Conservation (phyloP, 2,797 vertebrate genomes). For the Remorina albescens region DNA sequence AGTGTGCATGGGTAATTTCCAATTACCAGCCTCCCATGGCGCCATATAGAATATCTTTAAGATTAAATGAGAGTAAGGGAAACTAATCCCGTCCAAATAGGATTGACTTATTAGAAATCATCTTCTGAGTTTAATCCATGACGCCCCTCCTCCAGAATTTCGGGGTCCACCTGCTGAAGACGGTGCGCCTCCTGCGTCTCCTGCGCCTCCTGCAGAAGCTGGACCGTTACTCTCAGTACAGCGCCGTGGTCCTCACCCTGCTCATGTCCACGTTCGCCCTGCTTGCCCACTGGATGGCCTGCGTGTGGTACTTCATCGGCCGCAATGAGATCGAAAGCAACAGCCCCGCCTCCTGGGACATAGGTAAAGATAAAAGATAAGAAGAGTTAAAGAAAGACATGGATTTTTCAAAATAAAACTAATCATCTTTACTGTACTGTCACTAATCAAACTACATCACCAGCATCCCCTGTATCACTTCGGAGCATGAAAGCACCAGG, state of each 20-base stretch:
- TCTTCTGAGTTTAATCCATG: not conserved
- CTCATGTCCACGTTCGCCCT: constrained; percentile 97
- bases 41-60: not conserved
- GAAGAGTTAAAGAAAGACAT: too few relatives aligned
- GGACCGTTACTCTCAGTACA: constrained; percentile 98
- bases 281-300: constrained; percentile 98
- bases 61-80: not conserved
- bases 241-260: constrained; percentile 94
- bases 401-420: too few relatives aligned
- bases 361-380: too few relatives aligned
- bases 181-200: constrained; percentile 92
- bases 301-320: constrained; percentile 96
- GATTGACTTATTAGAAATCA: not conserved
- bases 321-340: constrained; percentile 92
- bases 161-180: constrained; percentile 95
- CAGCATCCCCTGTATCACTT: too few relatives aligned
- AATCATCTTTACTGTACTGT: too few relatives aligned
- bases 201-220: constrained; percentile 95
- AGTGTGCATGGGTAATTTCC: constrained; percentile 5
- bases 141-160: constrained; percentile 82
- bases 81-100: constrained; percentile 18
- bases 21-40: constrained; percentile 16
- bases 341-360: constrained; percentile 74
- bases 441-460: too few relatives aligned
- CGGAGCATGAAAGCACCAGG: constrained; percentile 19